Base-by-base conservation (phyloP, 2,888 invertebrate genomes). In the Orchesellides sinensis region DNA sequence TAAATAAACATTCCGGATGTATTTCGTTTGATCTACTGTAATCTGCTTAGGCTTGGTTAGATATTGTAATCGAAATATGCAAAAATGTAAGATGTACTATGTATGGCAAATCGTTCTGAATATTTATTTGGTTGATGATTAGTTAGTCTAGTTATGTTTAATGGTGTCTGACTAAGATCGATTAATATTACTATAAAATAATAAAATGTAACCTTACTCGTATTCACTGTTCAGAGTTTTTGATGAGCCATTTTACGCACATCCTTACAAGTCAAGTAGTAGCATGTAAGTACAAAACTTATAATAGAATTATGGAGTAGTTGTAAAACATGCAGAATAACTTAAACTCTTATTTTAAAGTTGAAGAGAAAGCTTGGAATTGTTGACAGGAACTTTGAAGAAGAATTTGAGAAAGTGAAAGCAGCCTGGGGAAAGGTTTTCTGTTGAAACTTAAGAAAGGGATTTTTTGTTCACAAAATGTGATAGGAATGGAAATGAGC, bases 131-230 rank as follows among this genome's bases (percentile, higher is more conserved):
- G 25, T 25, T 6, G 25, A 29, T 29, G 27, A 32, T n/a, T n/a
- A n/a, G n/a, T n/a, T n/a, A n/a, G n/a, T n/a, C n/a, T n/a, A n/a
- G n/a, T n/a, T n/a, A n/a, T n/a, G n/a, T n/a, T n/a, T n/a, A n/a
- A n/a, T n/a, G n/a, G n/a, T n/a, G n/a, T n/a, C n/a, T n/a, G 59
- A 59, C 32, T 59, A 14, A 17, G 29, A 17, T 59, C 32, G 29
- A 59, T 59, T 59, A 29, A 59, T 59, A 29, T 59, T 59, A 59
- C 49, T 49, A 3, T 29, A 8, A 29, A 29, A n/a, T n/a, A n/a
- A n/a, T n/a, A n/a, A n/a, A 6, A n/a, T 40, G 40, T 40, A n/a
- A n/a, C 40, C 2, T 10, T 10, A 40, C 10, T 14, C 2, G 4
- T 1, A 8, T 29, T 29, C 29, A 59, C 29, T 59, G 8, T 40